phyloP scores from a whole-genome alignment of 2,888 invertebrate species.

The Synergus laeviventris region DNA sequence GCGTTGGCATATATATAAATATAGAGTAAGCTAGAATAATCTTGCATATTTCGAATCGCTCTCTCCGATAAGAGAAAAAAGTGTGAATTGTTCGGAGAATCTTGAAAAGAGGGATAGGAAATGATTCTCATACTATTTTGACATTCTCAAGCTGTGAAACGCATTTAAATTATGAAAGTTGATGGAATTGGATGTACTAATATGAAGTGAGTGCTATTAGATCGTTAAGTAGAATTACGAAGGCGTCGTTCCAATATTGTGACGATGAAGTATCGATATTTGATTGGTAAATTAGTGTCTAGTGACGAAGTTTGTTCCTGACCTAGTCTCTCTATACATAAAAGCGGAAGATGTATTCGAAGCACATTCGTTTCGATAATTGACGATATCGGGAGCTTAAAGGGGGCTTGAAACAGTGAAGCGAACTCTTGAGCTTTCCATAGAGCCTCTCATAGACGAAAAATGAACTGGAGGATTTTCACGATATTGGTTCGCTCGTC shows the following conservation, averaged over 20 bases:
- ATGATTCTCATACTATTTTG: background rate
- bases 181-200: background rate
- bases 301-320: conserved; percentile 14
- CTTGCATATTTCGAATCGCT: background rate
- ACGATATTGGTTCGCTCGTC: conserved; percentile 29
- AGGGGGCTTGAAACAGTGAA: conserved; percentile 4
- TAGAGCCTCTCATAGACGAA: background rate
- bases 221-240: background rate
- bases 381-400: background rate
- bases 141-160: too few relatives aligned
- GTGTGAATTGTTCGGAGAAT: background rate
- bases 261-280: background rate
- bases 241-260: background rate
- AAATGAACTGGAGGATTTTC: conserved; percentile 12
- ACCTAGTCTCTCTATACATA: conserved; percentile 5
- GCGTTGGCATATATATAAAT: conserved; percentile 5
- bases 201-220: background rate
- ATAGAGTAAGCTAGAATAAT: conserved; percentile 7
- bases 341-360: conserved; percentile 15
- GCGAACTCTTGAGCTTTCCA: background rate
- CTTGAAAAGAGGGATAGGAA: background rate
- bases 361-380: conserved; percentile 20
- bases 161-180: background rate
- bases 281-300: conserved; percentile 3
- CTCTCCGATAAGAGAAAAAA: background rate